These are phyloP conservation scores for Gryllus longicercus DNA, from an alignment of 2,888 invertebrate genomes.

Conservation along the genomic window DNA sequence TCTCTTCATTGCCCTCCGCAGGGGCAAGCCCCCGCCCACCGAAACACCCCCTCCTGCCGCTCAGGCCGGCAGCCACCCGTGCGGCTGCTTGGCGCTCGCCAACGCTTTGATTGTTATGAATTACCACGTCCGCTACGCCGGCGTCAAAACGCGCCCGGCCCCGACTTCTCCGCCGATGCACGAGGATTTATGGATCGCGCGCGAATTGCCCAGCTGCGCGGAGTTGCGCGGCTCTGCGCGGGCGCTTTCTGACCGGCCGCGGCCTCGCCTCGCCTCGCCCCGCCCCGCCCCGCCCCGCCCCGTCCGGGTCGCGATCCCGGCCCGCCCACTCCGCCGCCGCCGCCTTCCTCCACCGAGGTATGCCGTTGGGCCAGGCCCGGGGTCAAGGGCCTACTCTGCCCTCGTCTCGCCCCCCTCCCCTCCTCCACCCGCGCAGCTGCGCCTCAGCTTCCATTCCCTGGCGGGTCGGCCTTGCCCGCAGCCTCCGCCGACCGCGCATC, in stretches of 20 bases:
- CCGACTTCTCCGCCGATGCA: background rate
- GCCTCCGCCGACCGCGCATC: background rate
- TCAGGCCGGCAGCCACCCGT: no score
- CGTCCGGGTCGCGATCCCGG: background rate
- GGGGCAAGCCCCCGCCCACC: background rate
- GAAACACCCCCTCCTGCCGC: no score
- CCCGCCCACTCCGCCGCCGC: background rate
- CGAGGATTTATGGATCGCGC: background rate
- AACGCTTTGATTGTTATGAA: background rate
- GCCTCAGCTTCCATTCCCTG: background rate
- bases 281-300: background rate
- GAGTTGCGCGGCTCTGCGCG: background rate
- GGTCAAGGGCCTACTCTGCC: background rate
- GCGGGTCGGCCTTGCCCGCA: background rate
- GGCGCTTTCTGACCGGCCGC: background rate
- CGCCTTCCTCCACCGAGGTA: background rate
- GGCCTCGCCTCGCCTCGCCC: background rate
- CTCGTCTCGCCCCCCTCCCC: background rate
- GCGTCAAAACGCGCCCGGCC: background rate
- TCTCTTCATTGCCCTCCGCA: background rate
- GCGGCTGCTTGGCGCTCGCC: no score
- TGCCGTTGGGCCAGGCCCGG: conserved; percentile 6
- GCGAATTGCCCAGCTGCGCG: background rate
- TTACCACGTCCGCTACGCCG: background rate
- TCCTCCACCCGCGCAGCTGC: background rate